Evolutionary conservation across 2,888 invertebrate genomes (phyloP).

Genomic region (Coelogynopora nodosa): DNA sequence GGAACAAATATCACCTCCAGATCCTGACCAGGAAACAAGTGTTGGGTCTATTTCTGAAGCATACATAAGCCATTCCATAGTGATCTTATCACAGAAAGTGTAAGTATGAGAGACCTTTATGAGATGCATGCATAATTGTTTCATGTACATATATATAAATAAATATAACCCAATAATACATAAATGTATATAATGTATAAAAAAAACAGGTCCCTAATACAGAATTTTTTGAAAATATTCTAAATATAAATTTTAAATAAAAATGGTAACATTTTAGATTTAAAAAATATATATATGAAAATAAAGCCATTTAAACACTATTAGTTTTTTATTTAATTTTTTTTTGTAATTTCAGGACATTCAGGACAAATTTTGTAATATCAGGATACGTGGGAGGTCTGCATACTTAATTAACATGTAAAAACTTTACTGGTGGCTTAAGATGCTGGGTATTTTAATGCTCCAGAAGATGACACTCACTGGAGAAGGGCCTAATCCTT

Average conservation of each 20-base stretch:
- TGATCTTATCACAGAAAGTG: background rate
- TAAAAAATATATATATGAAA: too few relatives aligned
- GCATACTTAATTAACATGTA: background rate
- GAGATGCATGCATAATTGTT: background rate
- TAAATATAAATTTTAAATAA: background rate
- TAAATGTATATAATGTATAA: background rate
- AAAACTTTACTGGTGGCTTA: too few relatives aligned
- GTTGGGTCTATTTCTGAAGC: background rate
- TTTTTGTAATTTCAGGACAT: background rate
- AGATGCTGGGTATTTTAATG: too few relatives aligned
- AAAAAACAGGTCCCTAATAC: background rate
- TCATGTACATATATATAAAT: background rate
- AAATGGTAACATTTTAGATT: too few relatives aligned
- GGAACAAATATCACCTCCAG: background rate
- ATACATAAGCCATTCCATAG: background rate
- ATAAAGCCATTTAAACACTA: too few relatives aligned
- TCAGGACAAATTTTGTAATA: background rate
- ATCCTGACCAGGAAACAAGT: background rate
- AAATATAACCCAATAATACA: background rate
- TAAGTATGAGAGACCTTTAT: background rate
- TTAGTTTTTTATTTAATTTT: background rate
- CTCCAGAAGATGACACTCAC: too few relatives aligned
- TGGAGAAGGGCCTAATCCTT: too few relatives aligned
- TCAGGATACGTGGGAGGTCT: background rate
- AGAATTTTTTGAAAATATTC: background rate